A percentile compares a stretch with the other conserved stretches of the same genome.
These are phyloP conservation scores for Leptogaster cylindrica DNA, from an alignment of 2,888 invertebrate species.

Conservation along the genomic window DNA sequence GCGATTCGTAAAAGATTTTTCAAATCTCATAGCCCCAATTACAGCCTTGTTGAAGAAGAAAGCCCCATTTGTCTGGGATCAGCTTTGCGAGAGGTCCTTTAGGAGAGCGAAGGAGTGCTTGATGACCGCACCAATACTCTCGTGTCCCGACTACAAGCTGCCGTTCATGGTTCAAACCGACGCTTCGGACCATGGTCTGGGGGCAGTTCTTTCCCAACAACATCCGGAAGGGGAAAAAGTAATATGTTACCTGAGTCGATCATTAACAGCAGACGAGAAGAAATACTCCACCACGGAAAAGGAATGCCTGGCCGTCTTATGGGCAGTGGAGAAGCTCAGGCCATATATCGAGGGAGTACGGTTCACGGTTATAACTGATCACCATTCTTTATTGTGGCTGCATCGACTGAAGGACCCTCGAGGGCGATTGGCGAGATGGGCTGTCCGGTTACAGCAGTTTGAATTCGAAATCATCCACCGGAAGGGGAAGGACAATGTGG, in stretches of 20 bases:
- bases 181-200: conserved; percentile 42
- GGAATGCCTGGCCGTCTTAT: conserved; percentile 45
- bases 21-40: conserved; percentile 6
- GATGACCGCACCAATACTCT: not conserved
- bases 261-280: not conserved
- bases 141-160: conserved; percentile 6
- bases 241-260: conserved; percentile 22
- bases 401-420: conserved; percentile 41
- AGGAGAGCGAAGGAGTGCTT: not conserved
- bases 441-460: conserved; percentile 20
- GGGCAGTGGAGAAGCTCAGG: conserved; percentile 44
- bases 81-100: conserved; percentile 8
- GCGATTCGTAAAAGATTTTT: conserved; percentile 15
- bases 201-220: conserved; percentile 24
- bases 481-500: not conserved
- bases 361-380: conserved; percentile 44
- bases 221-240: conserved; percentile 40
- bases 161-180: conserved; percentile 40
- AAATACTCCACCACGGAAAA: conserved; percentile 42
- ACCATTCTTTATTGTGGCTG: conserved; percentile 45
- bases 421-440: conserved; percentile 45
- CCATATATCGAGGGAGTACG: conserved; percentile 41
- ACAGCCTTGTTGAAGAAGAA: not conserved
- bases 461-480: not conserved
- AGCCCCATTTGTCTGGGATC: conserved; percentile 7